Evolutionary conservation across 2,113 vertebrate species (phyloP).

Genomic region (Forbesichthys agassizii): DNA sequence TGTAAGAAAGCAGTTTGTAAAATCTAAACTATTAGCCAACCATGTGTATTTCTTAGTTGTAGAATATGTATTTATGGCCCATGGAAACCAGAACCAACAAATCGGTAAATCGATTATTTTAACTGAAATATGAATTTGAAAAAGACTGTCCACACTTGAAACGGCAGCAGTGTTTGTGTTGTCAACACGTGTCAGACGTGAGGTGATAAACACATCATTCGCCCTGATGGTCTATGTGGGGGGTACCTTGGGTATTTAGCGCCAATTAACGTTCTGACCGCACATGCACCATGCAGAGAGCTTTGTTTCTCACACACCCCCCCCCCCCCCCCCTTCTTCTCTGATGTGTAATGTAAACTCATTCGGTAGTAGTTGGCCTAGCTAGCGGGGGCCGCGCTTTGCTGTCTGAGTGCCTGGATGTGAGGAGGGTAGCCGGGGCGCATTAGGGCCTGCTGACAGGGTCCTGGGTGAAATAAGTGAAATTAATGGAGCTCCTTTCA

Average conservation of each 20-base stretch:
- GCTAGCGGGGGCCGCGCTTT: slow-evolving; percentile 57
- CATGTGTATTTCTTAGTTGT: too few species aligned
- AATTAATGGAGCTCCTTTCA: slow-evolving; percentile 90
- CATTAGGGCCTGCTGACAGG: slow-evolving; percentile 86
- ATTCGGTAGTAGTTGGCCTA: slow-evolving; percentile 64
- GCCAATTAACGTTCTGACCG: slow-evolving; percentile 5
- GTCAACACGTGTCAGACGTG: too few species aligned
- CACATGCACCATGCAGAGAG: slow-evolving; percentile 17
- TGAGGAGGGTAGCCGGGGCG: slow-evolving; percentile 84
- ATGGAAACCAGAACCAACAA: too few species aligned
- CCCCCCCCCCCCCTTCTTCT: not conserved
- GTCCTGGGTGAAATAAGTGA: slow-evolving; percentile 89
- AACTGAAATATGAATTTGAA: too few species aligned
- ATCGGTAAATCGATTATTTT: too few species aligned
- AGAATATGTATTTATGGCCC: too few species aligned
- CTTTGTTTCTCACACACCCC: slow-evolving; percentile 18
- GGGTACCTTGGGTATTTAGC: not conserved
- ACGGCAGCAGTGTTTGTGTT: too few species aligned
- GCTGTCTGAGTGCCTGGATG: slow-evolving; percentile 82
- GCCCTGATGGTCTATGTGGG: not conserved
- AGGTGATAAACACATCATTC: not conserved
- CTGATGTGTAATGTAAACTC: slow-evolving; percentile 84
- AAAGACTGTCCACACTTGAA: too few species aligned
- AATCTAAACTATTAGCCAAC: too few species aligned
- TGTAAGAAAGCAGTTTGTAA: too few species aligned